Evolutionary conservation across 2,888 invertebrate species (phyloP).

Genomic region (Drosophila setosimentum): DNA sequence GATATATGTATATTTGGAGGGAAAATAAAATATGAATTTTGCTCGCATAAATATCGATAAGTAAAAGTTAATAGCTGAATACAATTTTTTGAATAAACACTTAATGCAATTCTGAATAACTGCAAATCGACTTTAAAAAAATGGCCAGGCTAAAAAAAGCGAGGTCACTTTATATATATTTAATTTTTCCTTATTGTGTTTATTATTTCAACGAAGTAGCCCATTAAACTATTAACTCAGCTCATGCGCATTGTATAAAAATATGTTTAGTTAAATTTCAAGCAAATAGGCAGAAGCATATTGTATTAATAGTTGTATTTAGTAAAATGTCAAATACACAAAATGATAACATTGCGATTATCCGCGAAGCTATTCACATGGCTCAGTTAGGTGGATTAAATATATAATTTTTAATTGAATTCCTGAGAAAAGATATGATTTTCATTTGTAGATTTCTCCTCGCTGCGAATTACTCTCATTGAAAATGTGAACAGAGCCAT

Average conservation of each 20-base stretch:
- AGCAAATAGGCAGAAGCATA: background rate
- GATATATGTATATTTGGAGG: too few species aligned
- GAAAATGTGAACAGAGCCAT: conserved; percentile 37
- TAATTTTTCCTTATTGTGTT: background rate
- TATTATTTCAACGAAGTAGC: conserved; percentile 4
- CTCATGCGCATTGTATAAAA: background rate
- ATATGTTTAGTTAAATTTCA: background rate
- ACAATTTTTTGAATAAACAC: too few species aligned
- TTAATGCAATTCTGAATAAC: too few species aligned
- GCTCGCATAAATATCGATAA: background rate
- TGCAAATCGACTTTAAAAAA: too few species aligned
- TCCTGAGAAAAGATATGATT: background rate
- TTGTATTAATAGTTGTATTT: background rate
- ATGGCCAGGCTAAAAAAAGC: too few species aligned
- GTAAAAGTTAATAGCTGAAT: background rate
- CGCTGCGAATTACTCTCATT: conserved; percentile 42
- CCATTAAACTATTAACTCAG: background rate
- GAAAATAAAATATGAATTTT: too few species aligned
- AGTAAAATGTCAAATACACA: conserved; percentile 7
- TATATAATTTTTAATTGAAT: background rate
- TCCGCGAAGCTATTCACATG: conserved; percentile 14
- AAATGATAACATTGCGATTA: background rate
- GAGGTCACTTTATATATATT: too few species aligned
- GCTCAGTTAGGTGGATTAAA: conserved; percentile 18
- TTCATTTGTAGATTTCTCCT: conserved; percentile 46